Evolutionary conservation across 2,113 vertebrate genomes (phyloP).

Genomic region (Platycercus adscitus): DNA sequence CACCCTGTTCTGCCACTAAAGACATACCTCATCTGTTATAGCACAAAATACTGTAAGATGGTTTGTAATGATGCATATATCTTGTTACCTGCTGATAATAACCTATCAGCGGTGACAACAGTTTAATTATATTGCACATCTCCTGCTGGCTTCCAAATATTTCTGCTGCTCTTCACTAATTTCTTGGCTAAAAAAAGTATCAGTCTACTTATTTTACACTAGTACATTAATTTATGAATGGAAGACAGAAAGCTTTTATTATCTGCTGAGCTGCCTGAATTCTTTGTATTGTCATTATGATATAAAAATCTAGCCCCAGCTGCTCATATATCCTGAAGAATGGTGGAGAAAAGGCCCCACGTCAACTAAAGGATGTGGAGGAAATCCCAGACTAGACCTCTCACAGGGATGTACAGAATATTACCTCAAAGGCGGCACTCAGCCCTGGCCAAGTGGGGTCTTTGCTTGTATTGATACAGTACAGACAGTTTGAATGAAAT

Average conservation of each 20-base stretch:
- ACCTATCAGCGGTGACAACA: constrained; percentile 2
- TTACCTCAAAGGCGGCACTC: neutral
- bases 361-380: neutral
- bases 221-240: neutral
- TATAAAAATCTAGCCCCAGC: neutral
- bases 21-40: neutral
- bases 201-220: neutral
- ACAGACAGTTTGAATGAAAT: neutral
- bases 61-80: neutral
- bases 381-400: neutral
- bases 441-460: neutral
- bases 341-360: neutral
- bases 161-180: neutral
- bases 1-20: neutral
- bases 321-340: neutral
- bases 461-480: neutral
- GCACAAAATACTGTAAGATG: neutral
- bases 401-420: neutral
- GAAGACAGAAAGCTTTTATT: neutral
- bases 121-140: constrained; percentile 45
- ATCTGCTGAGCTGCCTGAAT: neutral
- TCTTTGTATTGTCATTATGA: neutral
- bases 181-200: neutral
- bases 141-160: constrained; percentile 12
- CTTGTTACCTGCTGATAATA: constrained; percentile 59